phyloP scores from a whole-genome alignment of 2,113 vertebrate genomes.

The Leucopsar rothschildi region DNA sequence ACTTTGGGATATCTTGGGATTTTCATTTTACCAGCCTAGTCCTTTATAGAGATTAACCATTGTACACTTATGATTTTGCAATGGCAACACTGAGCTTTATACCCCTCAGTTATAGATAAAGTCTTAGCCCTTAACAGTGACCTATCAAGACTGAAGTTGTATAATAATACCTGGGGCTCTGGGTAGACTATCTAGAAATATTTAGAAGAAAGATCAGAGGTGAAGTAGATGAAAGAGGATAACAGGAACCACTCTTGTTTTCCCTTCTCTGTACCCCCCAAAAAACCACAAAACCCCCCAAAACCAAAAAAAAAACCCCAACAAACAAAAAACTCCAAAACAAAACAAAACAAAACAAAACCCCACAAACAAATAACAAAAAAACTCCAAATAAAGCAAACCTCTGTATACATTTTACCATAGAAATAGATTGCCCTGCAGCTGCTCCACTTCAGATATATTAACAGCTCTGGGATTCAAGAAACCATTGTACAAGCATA shows the following conservation, averaged over 20 bases:
- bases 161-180: not conserved
- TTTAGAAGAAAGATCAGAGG: not conserved
- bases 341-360: too few species aligned
- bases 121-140: not conserved
- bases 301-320: too few species aligned
- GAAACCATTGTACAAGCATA: slow-evolving; percentile 52
- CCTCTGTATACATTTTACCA: slow-evolving; percentile 52
- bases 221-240: not conserved
- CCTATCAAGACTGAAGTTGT: not conserved
- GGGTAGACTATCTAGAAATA: not conserved
- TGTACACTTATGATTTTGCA: not conserved
- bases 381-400: not conserved
- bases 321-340: too few species aligned
- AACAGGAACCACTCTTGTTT: not conserved
- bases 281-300: not conserved
- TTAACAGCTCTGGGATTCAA: slow-evolving; percentile 57
- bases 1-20: not conserved
- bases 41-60: not conserved
- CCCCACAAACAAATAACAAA: too few species aligned
- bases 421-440: slow-evolving; percentile 59
- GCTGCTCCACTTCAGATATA: slow-evolving; percentile 54
- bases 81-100: not conserved
- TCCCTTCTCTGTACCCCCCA: fast-evolving
- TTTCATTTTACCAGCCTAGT: not conserved
- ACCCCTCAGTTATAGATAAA: not conserved